These are phyloP conservation scores for Cryptus viduatorius DNA, from an alignment of 2,888 invertebrate genomes.

Conservation along the genomic window DNA sequence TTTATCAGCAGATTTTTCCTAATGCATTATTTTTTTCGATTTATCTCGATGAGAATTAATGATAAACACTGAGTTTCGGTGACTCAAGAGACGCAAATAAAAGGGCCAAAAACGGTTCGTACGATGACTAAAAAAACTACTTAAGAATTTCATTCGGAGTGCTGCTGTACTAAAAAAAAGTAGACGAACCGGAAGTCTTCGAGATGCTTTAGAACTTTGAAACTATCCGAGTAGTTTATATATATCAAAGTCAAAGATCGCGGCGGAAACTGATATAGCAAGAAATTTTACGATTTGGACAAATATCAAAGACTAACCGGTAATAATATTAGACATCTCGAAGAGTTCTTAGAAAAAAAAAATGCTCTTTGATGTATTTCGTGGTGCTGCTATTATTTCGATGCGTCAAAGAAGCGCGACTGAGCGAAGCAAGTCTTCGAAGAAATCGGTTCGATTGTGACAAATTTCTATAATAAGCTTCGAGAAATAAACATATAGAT, in stretches of 20 bases:
- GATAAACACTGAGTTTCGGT: no score
- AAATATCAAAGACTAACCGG: background rate
- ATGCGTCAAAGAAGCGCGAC: no score
- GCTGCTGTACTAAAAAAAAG: background rate
- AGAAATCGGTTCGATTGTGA: no score
- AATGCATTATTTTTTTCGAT: no score
- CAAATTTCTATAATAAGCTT: no score
- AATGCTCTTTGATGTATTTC: no score
- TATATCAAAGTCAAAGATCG: background rate
- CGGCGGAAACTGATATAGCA: background rate
- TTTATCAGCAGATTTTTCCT: no score
- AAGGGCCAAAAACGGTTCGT: background rate
- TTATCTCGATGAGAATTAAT: no score
- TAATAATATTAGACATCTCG: background rate
- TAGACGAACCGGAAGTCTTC: constrained; percentile 10
- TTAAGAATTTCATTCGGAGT: background rate
- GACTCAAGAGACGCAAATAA: no score
- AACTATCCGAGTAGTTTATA: background rate
- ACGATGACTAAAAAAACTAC: background rate
- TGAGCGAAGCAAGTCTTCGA: no score
- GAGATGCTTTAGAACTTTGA: background rate
- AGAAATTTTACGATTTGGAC: background rate
- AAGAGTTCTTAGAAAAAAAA: background rate
- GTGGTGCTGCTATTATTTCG: no score
- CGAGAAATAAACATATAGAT: no score